These are phyloP conservation scores for Aquatica leii DNA, from an alignment of 2,888 invertebrate species.

Conservation along the genomic window DNA sequence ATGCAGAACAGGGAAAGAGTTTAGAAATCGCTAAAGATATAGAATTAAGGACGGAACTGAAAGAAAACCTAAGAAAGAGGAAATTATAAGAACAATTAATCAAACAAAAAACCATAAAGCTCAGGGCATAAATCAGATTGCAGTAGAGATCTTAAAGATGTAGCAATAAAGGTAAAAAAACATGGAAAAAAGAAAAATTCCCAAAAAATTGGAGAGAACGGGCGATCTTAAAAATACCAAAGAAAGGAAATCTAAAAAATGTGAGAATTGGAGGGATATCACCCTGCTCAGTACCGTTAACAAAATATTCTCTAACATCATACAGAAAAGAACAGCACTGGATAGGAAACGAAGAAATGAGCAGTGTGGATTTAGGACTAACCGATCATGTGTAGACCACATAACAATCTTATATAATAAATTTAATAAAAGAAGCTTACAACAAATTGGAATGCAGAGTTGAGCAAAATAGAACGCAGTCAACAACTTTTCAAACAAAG, in stretches of 20 bases:
- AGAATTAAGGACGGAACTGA: not conserved
- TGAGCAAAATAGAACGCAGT: slow-evolving; percentile 9
- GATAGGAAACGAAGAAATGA: not conserved
- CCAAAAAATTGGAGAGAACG: too few relatives aligned
- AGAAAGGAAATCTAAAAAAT: too few relatives aligned
- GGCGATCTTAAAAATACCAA: too few relatives aligned
- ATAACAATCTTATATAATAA: slow-evolving; percentile 3
- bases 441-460: slow-evolving; percentile 8
- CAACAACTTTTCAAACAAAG: slow-evolving; percentile 2
- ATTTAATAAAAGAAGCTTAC: slow-evolving; percentile 14
- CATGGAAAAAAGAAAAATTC: too few relatives aligned
- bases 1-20: slow-evolving; percentile 10
- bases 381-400: too few relatives aligned
- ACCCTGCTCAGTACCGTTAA: too few relatives aligned
- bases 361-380: not conserved
- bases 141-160: slow-evolving; percentile 15
- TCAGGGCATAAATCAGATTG: too few relatives aligned
- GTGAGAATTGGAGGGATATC: too few relatives aligned
- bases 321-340: too few relatives aligned
- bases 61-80: slow-evolving; percentile 5
- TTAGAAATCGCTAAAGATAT: slow-evolving; percentile 1
- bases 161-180: too few relatives aligned
- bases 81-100: slow-evolving; percentile 12
- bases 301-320: too few relatives aligned
- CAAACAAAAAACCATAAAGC: slow-evolving; percentile 2